Percentiles rank a stretch among this genome's conserved stretches.
These are phyloP conservation scores for Notarius quadriscutis DNA, from an alignment of 2,113 vertebrate genomes.

Conservation along the genomic window DNA sequence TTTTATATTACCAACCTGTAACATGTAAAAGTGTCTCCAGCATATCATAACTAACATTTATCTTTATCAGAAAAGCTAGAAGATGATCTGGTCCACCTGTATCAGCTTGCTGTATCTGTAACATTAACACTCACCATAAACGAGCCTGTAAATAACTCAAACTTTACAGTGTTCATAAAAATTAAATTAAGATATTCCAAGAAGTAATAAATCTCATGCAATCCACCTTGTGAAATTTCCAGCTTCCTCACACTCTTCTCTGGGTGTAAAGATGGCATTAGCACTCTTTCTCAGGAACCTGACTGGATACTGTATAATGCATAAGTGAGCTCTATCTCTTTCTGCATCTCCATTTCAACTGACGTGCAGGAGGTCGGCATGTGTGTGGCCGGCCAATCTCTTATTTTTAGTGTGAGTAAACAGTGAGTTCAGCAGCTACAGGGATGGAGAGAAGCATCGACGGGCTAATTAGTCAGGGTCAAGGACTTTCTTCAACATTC, in stretches of 20 bases:
- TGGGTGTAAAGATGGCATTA: background rate
- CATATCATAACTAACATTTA: background rate
- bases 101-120: background rate
- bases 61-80: background rate
- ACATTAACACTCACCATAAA: background rate
- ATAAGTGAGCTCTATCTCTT: slow-evolving; percentile 4
- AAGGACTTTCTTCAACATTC: slow-evolving; percentile 44
- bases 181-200: slow-evolving; percentile 60
- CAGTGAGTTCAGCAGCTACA: slow-evolving; percentile 37
- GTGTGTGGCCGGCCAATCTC: slow-evolving; percentile 29
- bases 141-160: slow-evolving; percentile 44
- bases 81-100: background rate
- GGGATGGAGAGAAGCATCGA: slow-evolving; percentile 20
- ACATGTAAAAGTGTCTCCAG: background rate
- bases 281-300: slow-evolving; percentile 6
- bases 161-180: slow-evolving; percentile 50
- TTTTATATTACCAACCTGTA: background rate
- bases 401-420: slow-evolving; percentile 53
- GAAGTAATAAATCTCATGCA: slow-evolving; percentile 50
- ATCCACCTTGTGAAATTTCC: slow-evolving; percentile 12
- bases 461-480: slow-evolving; percentile 48
- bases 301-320: slow-evolving; percentile 33
- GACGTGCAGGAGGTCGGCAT: slow-evolving; percentile 21
- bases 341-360: slow-evolving; percentile 25
- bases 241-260: background rate